Evolutionary conservation across 23 tunicate genomes (phyloP), one percentile per base, ranked within the genome.

Genomic region (Styela clava): DNA sequence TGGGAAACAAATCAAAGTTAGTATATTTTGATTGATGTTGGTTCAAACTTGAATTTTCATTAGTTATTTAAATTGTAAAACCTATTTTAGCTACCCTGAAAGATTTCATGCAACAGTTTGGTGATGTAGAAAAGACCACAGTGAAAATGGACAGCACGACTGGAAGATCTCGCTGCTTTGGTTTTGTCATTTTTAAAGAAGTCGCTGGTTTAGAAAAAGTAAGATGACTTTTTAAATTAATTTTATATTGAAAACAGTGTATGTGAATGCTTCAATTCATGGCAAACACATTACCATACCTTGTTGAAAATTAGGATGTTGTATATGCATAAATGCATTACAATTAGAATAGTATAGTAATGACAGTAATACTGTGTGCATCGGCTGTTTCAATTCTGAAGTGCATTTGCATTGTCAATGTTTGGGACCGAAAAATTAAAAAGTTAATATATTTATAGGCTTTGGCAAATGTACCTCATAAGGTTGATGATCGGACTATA

Each of bases 91-190:
- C 65, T 85, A 85, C 85, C 0, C 69, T 94, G 22, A 72, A 68
- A 80, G 95, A 95, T 31, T 89, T 83, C 69, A 85, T 89, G 65
- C 29, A 78, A 31, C 84, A 90, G 31, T 95, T 82, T 68, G 99
- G 99, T 0, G 96, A 72, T 52, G 89, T 95, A 2, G 79, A 82
- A 70, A 90, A 87, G 64, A 88, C 92, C 63, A 88, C 83, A 2
- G 82, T 96, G 28, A 96, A 96, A 77, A 96, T 76, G 68, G 99
- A 96, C 71, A 78, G 84, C 44, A 78, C 80, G 67, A 91, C 99
- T 24, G 94, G 88, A 72, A 76, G 87, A 29, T 96, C 99, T 25
- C 78, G 99, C 32, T 89, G 99, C n/a, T 96, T 96, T 82, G 99
- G 99, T 27, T 96, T 96, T 81, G 91, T 96, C 51, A 28, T 96